Conservation (phyloP, 2,113 vertebrate genomes). For the Tragelaphus scriptus region DNA sequence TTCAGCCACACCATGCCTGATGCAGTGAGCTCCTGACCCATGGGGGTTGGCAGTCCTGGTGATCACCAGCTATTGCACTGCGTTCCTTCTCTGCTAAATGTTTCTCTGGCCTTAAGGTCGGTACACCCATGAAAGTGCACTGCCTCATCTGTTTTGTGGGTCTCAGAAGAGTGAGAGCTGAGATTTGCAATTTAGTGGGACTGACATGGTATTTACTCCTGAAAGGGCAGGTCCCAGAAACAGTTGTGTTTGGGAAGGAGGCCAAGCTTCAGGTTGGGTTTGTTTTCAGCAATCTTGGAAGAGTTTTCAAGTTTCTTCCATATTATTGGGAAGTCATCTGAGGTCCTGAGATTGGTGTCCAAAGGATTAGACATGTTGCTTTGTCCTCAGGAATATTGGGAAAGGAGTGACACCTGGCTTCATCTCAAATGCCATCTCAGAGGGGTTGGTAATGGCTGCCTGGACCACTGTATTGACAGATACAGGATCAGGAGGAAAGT, state of each 20-base stretch:
- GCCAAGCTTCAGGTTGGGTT: background rate
- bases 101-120: background rate
- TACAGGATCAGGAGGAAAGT: background rate
- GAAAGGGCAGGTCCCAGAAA: background rate
- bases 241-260: background rate
- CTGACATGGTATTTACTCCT: background rate
- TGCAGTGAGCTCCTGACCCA: fast-evolving
- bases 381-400: background rate
- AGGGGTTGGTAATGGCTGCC: background rate
- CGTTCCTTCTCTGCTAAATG: background rate
- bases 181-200: background rate
- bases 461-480: background rate
- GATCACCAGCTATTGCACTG: fast-evolving
- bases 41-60: fast-evolving
- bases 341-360: background rate
- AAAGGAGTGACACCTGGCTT: background rate
- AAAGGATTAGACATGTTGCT: background rate
- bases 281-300: background rate
- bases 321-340: background rate
- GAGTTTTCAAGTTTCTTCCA: background rate
- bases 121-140: fast-evolving
- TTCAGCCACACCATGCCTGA: background rate
- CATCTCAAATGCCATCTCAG: background rate
- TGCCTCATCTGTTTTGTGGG: background rate
- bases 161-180: background rate